Base-by-base conservation (phyloP, 2,888 invertebrate species). In the Hyalella azteca region DNA sequence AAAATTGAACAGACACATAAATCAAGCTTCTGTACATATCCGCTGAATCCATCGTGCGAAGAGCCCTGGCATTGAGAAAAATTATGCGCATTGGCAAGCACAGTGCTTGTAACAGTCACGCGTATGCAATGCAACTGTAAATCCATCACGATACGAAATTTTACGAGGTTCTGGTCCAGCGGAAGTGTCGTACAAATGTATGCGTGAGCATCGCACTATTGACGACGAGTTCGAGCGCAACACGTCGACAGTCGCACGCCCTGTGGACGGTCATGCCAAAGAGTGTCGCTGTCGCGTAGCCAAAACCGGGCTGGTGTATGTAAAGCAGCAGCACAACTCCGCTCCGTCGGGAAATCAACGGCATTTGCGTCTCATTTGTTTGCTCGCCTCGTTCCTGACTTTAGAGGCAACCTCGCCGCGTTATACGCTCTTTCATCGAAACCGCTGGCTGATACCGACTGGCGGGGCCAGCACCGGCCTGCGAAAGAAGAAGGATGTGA, bases 341-440 rank as follows among this genome's bases (percentile, higher is more conserved):
- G 66, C 66, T 36, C 66, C 66, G 66, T 66, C 66, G 66, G 66
- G 66, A 66, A 66, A 66, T 66, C 66, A 66, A 36, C 66, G 36
- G 66, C 66, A 66, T 66, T 66, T 66, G 66, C 66, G 66, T 66
- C 66, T 66, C 66, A 66, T 66, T 66, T 66, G 66, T 66, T 66
- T 66, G 66, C 36, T 36, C 36, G 32, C 66, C 66, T 66, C 66
- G 66, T 66, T 22, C 66, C 66, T 66, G 66, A 66, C 66, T 66
- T 32, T 36, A 36, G 15, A 66, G 66, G 66, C 66, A 36, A 66
- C 66, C n/a, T n/a, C n/a, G 36, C 66, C 66, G 66, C 66, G 66
- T 66, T 66, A 66, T 36, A 36, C 66, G 32, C 66, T 66, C 66
- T 66, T 66, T 66, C 66, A 66, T 66, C 66, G 66, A 66, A 66